Base-by-base conservation (phyloP, 2,888 invertebrate genomes). In the Zygogramma bicolorata region DNA sequence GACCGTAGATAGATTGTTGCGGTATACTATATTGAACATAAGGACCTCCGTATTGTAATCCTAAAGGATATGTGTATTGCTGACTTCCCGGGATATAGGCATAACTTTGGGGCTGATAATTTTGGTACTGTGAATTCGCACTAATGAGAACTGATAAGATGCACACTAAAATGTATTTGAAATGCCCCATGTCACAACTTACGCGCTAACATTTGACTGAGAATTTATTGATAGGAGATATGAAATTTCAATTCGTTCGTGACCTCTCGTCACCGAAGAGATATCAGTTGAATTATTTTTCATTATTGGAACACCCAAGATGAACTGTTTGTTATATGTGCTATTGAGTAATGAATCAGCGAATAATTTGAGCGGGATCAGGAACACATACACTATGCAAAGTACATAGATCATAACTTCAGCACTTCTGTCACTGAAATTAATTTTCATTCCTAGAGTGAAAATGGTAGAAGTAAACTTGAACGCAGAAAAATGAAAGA, bases 221-320 rank as follows among this genome's bases (percentile, higher is more conserved):
- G 10, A 25, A n/a, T 25, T 53, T n/a, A 4, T 27, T 1, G n/a
- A 4, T 6, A n/a, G 29, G 7, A 27, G 27, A 29, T 42, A 3
- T 25, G 65, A n/a, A 27, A 61, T 61, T 25, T 22, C n/a, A 61
- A n/a, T 18, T 25, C 15, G 61, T 40, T 40, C 25, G 20, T 61
- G 34, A 61, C 61, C 61, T 13, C 61, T 61, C 10, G 15, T 38
- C 8, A 6, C 13, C 6, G 8, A 20, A 18, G 8, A 38, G 40
- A 40, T 40, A 40, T 22, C n/a, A 18, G 15, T 34, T 31, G 53
- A n/a, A n/a, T 40, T 59, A n/a, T 3, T 20, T 38, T 57, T 38
- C 40, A 46, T 27, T n/a, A 53, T 53, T 25, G n/a, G 27, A 27
- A 22, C 53, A 53, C 5, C 22, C 13, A 53, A 53, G 7, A n/a